Evolutionary conservation across 2,797 vertebrate genomes (phyloP), one percentile per base, ranked within the genome.

Genomic region (Enteromius trimaculatus): DNA sequence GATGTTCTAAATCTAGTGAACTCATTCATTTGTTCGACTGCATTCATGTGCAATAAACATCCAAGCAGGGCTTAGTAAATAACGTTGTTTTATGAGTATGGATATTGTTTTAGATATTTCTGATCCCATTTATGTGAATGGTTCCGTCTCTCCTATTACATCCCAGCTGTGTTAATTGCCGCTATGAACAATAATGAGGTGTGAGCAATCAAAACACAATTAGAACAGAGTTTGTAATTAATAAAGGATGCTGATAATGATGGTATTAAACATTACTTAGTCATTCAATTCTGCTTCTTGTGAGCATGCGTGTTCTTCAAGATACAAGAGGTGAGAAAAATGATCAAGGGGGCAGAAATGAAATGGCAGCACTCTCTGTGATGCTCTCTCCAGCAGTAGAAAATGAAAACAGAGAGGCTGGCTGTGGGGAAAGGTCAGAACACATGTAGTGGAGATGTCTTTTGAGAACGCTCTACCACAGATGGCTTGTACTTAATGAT

Each of bases 371-470:
- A 91, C 92, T 92, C 91, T 93, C 94, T 94, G 93, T 97, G 96
- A 97, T 96, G 96, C 98, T 98, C 97, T 93, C 94, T 93, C 92
- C 92, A 90, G 94, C 93, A 92, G 94, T 96, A 96, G 94, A 95
- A 93, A 94, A 95, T 96, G 96, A 95, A 93, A 96, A 96, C 97
- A 96, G 96, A 97, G 97, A 98, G 96, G 96, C 95, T 93, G 95
- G 95, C 94, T 95, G 91, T 91, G 92, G 26, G 93, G 92, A 99
- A 99, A 99, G 97, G 97, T 98, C 97, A 97, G 90, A 94, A 97
- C 96, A 96, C 94, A 92, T 97, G 96, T 97, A 97, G 95, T 91
- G 93, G 92, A 95, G 95, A 96, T 97, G 96, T 96, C 92, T 95
- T 95, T 94, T 95, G 93, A 96, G 94, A 95, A 92, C 95, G 95